phyloP scores from a whole-genome alignment of 2,888 invertebrate genomes.

The Anorthoa munda region DNA sequence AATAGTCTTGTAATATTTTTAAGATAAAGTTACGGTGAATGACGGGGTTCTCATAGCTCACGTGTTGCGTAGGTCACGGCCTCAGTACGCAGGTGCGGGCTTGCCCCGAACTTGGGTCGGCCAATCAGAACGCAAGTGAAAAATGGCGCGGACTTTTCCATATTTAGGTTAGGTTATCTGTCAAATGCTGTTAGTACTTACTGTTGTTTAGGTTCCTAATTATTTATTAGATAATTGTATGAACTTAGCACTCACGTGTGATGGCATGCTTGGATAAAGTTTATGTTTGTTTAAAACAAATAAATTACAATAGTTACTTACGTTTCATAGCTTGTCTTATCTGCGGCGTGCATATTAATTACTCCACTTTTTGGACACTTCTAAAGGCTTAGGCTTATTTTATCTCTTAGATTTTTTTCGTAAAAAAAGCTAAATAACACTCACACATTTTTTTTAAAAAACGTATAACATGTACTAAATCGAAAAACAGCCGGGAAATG shows the following conservation, averaged over 20 bases:
- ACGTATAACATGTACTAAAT: not conserved
- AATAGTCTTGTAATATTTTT: not conserved
- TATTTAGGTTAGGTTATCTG: conserved; percentile 5
- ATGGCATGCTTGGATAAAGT: not conserved
- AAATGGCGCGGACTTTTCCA: conserved; percentile 30
- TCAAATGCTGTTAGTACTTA: not conserved
- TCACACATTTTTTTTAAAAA: not conserved
- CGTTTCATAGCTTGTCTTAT: not conserved
- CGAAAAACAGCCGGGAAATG: not conserved
- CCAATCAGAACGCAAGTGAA: conserved; percentile 21
- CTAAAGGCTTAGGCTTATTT: not conserved
- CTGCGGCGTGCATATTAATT: not conserved
- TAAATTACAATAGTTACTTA: not conserved
- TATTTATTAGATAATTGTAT: not conserved
- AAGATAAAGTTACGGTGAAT: not conserved
- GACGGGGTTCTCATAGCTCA: conserved; percentile 13
- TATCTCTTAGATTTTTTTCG: too few relatives aligned
- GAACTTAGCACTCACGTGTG: conserved; percentile 1
- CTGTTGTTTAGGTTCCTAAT: not conserved
- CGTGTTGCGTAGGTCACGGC: conserved; percentile 33
- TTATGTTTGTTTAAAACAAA: not conserved
- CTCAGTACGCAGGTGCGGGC: conserved; percentile 30
- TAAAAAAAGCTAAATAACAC: not conserved
- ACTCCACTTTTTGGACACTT: not conserved
- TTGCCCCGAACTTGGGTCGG: not conserved